Evolutionary conservation across 1,140 invertebrate species (phyloP), one percentile per base, ranked within the genome.

Genomic region (Lordiphosa clarofinis): DNA sequence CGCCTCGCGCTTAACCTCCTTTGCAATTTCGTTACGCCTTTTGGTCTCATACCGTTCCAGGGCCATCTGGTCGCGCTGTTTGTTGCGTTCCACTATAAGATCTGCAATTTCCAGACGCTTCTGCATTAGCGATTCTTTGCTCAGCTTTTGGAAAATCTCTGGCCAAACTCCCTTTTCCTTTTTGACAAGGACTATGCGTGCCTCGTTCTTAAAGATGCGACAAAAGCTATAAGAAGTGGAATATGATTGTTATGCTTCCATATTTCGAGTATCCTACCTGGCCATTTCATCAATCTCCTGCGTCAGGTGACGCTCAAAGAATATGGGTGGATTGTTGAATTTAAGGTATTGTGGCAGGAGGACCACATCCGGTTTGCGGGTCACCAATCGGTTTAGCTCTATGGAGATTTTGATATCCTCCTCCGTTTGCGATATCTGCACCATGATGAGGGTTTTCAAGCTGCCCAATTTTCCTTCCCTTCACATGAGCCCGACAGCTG

Each of bases 381-480:
- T 88, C 6, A 88, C 86, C 28, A 88, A 49, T 4, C 87, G 67
- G 60, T 88, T 88, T 7, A 88, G 53, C 39, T 88, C 87, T 59
- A 88, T 88, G 3, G 84, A 86, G 31, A 88, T 88, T 58, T 88
- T 88, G 21, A 88, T 87, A 36, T 88, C 87, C 35, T 88, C 87
- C 62, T 88, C 87, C 3, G 84, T 87, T 56, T 88, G 87, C 11
- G 87, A 74, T 56, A 88, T 71, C 57, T 87, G 87, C 44, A 88
- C 87, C 87, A 88, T 88, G 53, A 63, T 86, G 58, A 72, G 49
- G 13, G 7, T 10, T 24, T 38, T 10, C 35, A n/a, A 48, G 28
- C 46, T 44, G 44, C 8, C 28, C 35, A 59, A 24, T 59, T 69
- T 43, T 68, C 28, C 21, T 24, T 5, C 21, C 21, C 21, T 24